Conservation (phyloP, 2,888 invertebrate genomes). For the Pyrrhia umbra region DNA sequence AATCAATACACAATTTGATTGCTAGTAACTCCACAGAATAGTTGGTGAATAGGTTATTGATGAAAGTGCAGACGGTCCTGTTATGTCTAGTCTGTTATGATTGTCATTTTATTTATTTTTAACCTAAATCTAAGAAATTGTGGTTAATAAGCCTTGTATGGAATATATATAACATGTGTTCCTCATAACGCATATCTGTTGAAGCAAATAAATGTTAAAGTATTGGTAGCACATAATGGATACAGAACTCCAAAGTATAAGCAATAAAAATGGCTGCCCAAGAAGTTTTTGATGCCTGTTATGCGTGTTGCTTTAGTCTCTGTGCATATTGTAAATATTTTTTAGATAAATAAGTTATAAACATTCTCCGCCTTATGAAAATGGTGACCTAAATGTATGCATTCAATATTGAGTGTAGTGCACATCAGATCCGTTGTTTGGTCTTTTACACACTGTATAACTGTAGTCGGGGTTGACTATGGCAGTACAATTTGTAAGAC, state of each 20-base stretch:
- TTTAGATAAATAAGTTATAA: conserved; percentile 75
- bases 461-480: conserved; percentile 14
- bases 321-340: conserved; percentile 89
- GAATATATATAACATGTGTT: conserved; percentile 71
- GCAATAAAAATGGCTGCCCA: conserved; percentile 79
- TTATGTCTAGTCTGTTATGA: conserved; percentile 83
- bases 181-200: conserved; percentile 78
- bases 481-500: conserved; percentile 56
- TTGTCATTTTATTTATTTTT: conserved; percentile 82
- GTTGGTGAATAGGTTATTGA: conserved; percentile 64
- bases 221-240: conserved; percentile 70
- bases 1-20: conserved; percentile 55
- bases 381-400: conserved; percentile 76
- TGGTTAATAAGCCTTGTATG: conserved; percentile 69
- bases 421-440: conserved; percentile 56
- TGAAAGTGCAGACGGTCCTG: conserved; percentile 79
- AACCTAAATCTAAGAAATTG: conserved; percentile 67
- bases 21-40: conserved; percentile 60
- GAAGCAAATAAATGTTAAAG: conserved; percentile 75
- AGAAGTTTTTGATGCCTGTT: conserved; percentile 73
- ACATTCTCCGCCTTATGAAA: conserved; percentile 86
- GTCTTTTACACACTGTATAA: conserved; percentile 58
- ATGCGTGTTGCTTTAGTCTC: conserved; percentile 79
- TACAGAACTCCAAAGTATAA: conserved; percentile 67
- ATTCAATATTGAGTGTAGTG: conserved; percentile 66